Conservation (phyloP, 2,113 vertebrate genomes). For the Gadus macrocephalus region DNA sequence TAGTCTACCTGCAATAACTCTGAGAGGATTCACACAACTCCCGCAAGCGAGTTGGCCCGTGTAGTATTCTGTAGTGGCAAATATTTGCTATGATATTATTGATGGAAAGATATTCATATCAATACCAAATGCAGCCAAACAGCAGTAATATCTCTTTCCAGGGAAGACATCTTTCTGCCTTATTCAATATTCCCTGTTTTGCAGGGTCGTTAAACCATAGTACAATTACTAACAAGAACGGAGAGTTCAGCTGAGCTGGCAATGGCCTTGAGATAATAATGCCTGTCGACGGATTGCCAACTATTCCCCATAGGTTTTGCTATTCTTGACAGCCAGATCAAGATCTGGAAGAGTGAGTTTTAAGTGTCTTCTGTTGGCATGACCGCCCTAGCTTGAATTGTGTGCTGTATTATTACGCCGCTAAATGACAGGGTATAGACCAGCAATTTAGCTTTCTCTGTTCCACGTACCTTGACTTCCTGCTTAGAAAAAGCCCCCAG, state of each 20-base stretch:
- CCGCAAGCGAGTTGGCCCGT: slow-evolving; percentile 11
- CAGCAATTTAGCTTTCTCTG: slow-evolving; percentile 38
- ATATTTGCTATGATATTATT: no score
- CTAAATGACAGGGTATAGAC: slow-evolving; percentile 46
- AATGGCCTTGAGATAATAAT: background rate
- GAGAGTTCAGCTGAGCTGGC: background rate
- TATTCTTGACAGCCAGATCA: background rate
- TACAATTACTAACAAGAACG: no score
- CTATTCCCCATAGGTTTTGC: slow-evolving; percentile 18
- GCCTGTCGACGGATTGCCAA: slow-evolving; percentile 4
- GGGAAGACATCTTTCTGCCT: no score
- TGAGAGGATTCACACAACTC: slow-evolving; percentile 28
- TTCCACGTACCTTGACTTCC: slow-evolving; percentile 39
- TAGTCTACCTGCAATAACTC: slow-evolving; percentile 38
- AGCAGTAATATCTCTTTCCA: no score
- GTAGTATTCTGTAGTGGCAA: no score
- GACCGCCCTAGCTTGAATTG: slow-evolving; percentile 26
- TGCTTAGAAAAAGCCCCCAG: slow-evolving; percentile 41
- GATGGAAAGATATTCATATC: no score
- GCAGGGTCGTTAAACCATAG: no score
- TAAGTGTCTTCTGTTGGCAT: slow-evolving; percentile 27
- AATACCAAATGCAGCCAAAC: no score
- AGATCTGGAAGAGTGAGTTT: slow-evolving; percentile 31
- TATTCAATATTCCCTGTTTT: no score
- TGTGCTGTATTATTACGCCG: slow-evolving; percentile 43